Base-by-base conservation (phyloP, 2,888 invertebrate genomes). In the Graphium colonna region DNA sequence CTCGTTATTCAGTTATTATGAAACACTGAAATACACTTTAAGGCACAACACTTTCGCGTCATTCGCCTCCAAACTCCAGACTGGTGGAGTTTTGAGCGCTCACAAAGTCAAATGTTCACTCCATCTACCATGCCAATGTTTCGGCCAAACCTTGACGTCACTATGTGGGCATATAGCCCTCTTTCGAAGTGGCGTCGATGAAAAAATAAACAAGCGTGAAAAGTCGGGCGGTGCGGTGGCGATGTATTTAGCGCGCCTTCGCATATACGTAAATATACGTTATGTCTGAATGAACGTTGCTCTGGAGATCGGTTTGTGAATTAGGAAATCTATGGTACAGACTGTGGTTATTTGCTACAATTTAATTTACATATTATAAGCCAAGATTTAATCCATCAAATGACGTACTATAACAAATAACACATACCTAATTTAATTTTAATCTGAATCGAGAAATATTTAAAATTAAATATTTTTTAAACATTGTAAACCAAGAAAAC, bases 111-210 rank as follows among this genome's bases (percentile, higher is more conserved):
- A 82, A 82, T 83, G 84, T 82, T 82, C 74, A 75, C 75, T 71
- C 70, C 77, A 83, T 77, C 79, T 82, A 82, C 76, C 82, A 81
- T 89, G 89, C 88, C 89, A 89, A 89, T 86, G 76, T 77, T 86
- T 86, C 82, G 68, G 79, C 67, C 77, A 49, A 85, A 79, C 79
- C 82, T 69, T 77, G 83, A 87, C 88, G 88, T 88, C 88, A 86
- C 63, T 63, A 72, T 69, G 60, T 61, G 61, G 62, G 63, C 60
- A 58, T 64, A 81, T 77, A 68, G 73, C 71, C 54, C 44, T 71
- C 67, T 61, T 63, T 62, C 60, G 57, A 53, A 61, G 73, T 68
- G 73, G 65, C 63, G 71, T 73, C 64, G 62, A 74, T 59, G 61
- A 62, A 67, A 71, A 72, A 72, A 69, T 56, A 54, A 54, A 49